Base-by-base conservation (phyloP, 2,797 vertebrate genomes). In the Lepus oiostolus region DNA sequence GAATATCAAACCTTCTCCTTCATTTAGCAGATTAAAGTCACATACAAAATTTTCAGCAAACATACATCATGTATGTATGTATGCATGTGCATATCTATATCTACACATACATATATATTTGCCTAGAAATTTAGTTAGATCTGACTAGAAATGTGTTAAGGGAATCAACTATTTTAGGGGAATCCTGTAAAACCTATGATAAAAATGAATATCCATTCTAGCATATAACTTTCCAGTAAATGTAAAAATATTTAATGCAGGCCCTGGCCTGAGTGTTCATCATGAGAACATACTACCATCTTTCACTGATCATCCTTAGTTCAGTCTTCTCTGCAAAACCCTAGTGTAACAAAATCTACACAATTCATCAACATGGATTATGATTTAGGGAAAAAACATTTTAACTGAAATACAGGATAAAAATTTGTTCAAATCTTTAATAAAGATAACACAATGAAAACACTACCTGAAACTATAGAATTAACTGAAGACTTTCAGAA, bases 191-290 rank as follows among this genome's bases (percentile, higher is more conserved):
- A 88, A 88, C 17, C 47, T 92, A 26, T 50, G 30, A 67, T 77
- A 89, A 95, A 96, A 96, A 81, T 54, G 16, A 83, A 50, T 65
- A 92, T 82, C 83, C 62, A 93, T n/a, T 80, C 19, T 32, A 93
- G 50, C 47, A 76, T 70, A 71, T 79, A 60, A 85, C 38, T 90
- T 95, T 67, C 17, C 4, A 82, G 65, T 7, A 93, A 95, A 85
- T 50, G 63, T 54, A 91, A 95, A 87, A 87, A 35, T n/a, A 84
- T 28, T n/a, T 85, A 79, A 35, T 58, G 26, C 13, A 75, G 70
- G 50, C 24, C 71, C 22, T 63, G 63, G 17, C 19, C 38, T 88
- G 58, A 85, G 65, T 14, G 14, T 6, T 47, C 62, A 17, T 92
- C 67, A n/a, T n/a, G 79, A 60, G 4, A 28, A 94, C 8, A 4